Conservation (phyloP, 2,113 vertebrate species). For the Tragelaphus scriptus region DNA sequence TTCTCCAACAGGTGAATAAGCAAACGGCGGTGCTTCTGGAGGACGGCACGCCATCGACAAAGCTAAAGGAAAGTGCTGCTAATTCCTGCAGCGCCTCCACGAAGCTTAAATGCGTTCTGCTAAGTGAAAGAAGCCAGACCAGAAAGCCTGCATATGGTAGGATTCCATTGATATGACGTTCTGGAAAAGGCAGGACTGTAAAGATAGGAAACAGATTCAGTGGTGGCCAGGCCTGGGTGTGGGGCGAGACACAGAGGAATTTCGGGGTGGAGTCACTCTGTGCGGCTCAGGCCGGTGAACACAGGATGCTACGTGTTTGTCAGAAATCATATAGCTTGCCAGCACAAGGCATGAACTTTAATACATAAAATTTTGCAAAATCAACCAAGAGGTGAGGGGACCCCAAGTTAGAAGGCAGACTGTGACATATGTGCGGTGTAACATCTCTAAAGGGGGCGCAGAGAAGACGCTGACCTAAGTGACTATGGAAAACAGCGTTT, state of each 20-base stretch:
- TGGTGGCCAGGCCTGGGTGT: neutral
- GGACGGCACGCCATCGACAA: accelerated
- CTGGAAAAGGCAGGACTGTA: neutral
- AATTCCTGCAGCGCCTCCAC: accelerated
- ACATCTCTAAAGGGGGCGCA: neutral
- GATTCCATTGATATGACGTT: accelerated
- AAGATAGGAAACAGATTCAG: neutral
- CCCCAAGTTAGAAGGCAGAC: too few relatives aligned
- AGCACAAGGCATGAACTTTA: neutral
- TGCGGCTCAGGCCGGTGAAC: accelerated
- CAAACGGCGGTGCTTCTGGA: accelerated
- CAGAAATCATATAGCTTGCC: accelerated
- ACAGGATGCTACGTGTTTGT: accelerated
- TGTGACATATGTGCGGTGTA: accelerated
- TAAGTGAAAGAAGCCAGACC: neutral
- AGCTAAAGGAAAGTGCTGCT: accelerated
- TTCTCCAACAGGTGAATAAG: accelerated
- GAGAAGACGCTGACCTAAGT: accelerated
- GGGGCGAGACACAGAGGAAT: neutral
- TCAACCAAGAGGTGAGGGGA: neutral
- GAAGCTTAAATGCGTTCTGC: neutral
- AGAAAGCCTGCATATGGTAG: accelerated
- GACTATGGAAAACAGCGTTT: accelerated
- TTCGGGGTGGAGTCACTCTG: accelerated
- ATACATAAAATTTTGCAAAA: neutral